Percentiles rank a stretch among this genome's conserved stretches.
Conservation (phyloP, 2,113 vertebrate species). For the Anarrhichthys ocellatus region DNA sequence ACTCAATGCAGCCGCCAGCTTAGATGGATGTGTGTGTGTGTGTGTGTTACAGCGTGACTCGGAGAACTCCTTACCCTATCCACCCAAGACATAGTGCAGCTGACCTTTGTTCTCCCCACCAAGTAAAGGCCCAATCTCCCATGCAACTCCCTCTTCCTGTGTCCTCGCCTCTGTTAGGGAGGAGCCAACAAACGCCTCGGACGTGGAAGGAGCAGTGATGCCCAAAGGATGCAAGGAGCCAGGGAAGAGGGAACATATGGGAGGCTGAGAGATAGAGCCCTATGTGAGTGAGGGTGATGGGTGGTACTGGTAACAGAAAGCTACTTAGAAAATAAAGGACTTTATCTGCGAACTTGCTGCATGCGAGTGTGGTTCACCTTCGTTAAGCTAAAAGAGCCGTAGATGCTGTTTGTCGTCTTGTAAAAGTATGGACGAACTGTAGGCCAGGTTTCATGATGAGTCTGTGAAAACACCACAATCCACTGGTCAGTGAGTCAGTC, state of each 20-base stretch:
- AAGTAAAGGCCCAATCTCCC: background rate
- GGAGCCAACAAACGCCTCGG: background rate
- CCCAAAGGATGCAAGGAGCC: background rate
- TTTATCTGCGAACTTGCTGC: background rate
- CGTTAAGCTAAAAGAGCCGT: background rate
- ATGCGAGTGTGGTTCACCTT: conserved; percentile 12
- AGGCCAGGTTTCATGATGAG: background rate
- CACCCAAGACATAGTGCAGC: background rate
- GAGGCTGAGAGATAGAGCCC: conserved; percentile 10
- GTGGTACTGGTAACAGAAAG: background rate
- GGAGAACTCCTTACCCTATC: conserved; percentile 9
- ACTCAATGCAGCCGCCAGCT: background rate
- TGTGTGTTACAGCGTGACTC: background rate
- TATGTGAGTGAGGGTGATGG: background rate
- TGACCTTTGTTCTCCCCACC: background rate
- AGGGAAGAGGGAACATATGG: background rate
- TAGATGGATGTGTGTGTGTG: background rate
- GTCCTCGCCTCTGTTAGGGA: background rate
- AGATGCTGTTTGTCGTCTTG: conserved; percentile 24
- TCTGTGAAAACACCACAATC: conserved; percentile 22
- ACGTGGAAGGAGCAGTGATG: background rate
- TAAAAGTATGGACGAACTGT: background rate
- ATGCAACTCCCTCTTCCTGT: background rate
- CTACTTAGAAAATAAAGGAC: background rate
- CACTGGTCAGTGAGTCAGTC: background rate